phyloP scores from a whole-genome alignment of 2,113 vertebrate species.

The Nerophis lumbriciformis region DNA sequence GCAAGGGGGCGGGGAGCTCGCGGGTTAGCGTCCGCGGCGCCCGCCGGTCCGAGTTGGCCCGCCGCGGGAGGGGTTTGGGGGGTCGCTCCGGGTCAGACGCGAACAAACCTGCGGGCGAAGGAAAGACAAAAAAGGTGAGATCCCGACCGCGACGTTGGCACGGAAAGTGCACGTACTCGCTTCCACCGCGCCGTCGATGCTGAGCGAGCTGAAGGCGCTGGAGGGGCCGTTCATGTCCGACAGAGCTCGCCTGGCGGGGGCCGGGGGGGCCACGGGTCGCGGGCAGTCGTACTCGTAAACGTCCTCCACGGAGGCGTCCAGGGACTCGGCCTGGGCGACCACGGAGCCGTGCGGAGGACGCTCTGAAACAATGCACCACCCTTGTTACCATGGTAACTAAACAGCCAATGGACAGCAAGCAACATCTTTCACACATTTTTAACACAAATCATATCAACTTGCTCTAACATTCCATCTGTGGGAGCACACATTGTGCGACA shows the following conservation, averaged over 20 bases:
- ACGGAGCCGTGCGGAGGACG: slow-evolving; percentile 49
- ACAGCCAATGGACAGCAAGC: no score
- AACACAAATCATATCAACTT: no score
- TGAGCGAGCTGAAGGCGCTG: slow-evolving; percentile 73
- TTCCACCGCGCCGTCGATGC: slow-evolving; percentile 70
- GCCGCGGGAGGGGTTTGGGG: slow-evolving; percentile 86
- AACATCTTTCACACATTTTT: no score
- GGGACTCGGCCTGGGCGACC: slow-evolving; percentile 33
- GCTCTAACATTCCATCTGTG: no score
- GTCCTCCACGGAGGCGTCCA: slow-evolving; percentile 72
- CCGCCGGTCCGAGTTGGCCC: slow-evolving; percentile 86
- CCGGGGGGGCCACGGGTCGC: slow-evolving; percentile 65
- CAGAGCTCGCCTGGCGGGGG: slow-evolving; percentile 77
- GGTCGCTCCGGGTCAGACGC: slow-evolving; percentile 83
- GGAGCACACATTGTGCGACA: no score
- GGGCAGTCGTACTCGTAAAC: slow-evolving; percentile 87
- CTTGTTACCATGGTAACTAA: background rate
- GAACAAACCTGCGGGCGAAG: slow-evolving; percentile 38
- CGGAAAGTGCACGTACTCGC: slow-evolving; percentile 41
- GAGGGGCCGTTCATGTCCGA: slow-evolving; percentile 78
- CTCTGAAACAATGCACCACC: slow-evolving; percentile 32
- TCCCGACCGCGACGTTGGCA: background rate
- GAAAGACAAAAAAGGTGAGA: background rate
- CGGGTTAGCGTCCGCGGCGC: slow-evolving; percentile 69
- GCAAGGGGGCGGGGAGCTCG: slow-evolving; percentile 12